phyloP scores from a whole-genome alignment of 2,113 vertebrate genomes.

The Podarcis raffonei region DNA sequence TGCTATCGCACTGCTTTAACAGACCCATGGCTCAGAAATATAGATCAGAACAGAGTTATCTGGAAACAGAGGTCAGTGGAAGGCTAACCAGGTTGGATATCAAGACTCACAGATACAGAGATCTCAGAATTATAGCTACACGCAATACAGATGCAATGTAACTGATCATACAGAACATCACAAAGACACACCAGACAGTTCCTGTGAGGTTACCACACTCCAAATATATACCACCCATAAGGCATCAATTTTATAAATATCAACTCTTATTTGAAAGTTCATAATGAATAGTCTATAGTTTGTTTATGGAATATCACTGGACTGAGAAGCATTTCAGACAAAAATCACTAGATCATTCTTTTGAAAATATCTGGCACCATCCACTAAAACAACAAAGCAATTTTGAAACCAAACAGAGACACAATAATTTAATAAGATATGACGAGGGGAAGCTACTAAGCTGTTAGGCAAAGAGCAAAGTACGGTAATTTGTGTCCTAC shows the following conservation, averaged over 20 bases:
- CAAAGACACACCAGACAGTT: neutral
- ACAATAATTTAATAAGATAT: too few relatives aligned
- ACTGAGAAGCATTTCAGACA: neutral
- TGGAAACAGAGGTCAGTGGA: neutral
- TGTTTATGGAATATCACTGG: conserved; percentile 4
- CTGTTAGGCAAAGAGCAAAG: too few relatives aligned
- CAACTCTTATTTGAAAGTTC: neutral
- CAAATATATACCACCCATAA: neutral
- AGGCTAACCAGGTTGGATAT: neutral
- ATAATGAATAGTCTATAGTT: neutral
- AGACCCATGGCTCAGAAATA: neutral
- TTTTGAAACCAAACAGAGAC: too few relatives aligned
- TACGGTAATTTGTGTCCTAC: neutral
- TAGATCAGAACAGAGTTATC: neutral
- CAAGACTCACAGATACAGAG: neutral
- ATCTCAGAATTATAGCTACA: neutral
- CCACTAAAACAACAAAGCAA: too few relatives aligned
- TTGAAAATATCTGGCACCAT: neutral
- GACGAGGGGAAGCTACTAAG: too few relatives aligned
- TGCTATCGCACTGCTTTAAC: neutral
- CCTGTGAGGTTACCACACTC: neutral
- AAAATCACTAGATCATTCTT: neutral
- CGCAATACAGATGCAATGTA: neutral
- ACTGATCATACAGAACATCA: neutral
- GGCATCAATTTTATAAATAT: neutral